A percentile compares a stretch with the other conserved stretches of the same genome.
Conservation (phyloP, 2,888 invertebrate genomes). For the Lycophotia porphyrea region DNA sequence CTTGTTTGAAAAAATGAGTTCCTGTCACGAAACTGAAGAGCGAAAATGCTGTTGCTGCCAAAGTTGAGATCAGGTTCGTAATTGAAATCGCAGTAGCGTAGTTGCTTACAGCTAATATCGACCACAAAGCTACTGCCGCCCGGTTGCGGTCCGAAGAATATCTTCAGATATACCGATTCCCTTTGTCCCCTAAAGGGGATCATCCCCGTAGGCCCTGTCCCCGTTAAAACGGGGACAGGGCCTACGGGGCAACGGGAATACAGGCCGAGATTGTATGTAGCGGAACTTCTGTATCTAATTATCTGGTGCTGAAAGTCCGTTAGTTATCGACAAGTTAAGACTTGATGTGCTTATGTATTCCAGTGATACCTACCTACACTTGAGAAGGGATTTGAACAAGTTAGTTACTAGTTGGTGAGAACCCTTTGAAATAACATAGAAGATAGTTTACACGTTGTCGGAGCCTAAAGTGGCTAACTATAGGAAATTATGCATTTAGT, state of each 20-base stretch:
- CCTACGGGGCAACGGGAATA: no score
- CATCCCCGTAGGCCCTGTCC: no score
- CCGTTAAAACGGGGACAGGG: no score
- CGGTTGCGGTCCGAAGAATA: not conserved
- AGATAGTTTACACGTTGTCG: constrained; percentile 45
- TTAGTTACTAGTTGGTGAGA: constrained; percentile 56
- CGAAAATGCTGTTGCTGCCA: not conserved
- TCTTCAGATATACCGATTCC: not conserved
- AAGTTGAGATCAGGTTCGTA: not conserved
- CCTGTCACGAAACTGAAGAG: not conserved
- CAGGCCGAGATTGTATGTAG: not conserved
- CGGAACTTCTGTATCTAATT: not conserved
- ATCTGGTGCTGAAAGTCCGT: constrained; percentile 39
- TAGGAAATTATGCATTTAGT: constrained; percentile 33
- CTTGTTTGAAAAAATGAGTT: not conserved
- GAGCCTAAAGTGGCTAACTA: constrained; percentile 29
- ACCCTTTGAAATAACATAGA: constrained; percentile 58
- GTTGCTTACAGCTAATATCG: not conserved
- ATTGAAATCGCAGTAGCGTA: not conserved
- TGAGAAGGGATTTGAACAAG: constrained; percentile 58
- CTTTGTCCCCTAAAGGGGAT: no score
- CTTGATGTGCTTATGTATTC: constrained; percentile 60
- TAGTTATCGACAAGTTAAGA: constrained; percentile 57
- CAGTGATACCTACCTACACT: constrained; percentile 50
- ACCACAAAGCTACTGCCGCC: not conserved